Evolutionary conservation across 1,140 invertebrate genomes (phyloP).

Genomic region (Solenopsis fugax): DNA sequence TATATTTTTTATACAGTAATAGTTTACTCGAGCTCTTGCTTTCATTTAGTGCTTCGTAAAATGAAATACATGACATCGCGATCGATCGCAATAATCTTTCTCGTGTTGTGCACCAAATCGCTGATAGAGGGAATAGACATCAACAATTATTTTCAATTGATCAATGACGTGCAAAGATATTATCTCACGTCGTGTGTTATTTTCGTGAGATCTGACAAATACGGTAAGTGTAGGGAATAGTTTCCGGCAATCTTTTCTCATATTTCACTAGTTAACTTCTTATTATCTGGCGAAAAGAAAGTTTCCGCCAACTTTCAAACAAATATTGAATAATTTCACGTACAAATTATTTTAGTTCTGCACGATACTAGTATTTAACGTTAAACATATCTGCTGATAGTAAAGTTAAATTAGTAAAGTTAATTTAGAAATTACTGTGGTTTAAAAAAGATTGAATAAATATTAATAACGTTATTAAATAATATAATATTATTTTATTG

Average conservation of each 20-base stretch:
- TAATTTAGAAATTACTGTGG: no score
- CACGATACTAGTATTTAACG: background rate
- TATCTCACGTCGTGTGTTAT: constrained; percentile 64
- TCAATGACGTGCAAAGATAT: constrained; percentile 66
- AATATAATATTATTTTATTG: no score
- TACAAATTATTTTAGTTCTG: background rate
- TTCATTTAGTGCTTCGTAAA: background rate
- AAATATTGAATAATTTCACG: background rate
- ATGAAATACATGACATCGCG: constrained; percentile 2
- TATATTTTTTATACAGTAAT: background rate
- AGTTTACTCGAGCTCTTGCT: background rate
- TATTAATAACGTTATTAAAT: no score
- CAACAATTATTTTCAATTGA: constrained; percentile 60
- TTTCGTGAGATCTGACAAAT: constrained; percentile 49
- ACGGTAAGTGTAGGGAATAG: constrained; percentile 38
- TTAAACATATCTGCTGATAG: background rate
- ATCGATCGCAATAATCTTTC: background rate
- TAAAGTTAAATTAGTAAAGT: no score
- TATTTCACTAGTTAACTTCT: background rate
- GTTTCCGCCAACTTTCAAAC: background rate
- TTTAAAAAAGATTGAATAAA: no score
- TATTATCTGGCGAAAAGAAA: background rate
- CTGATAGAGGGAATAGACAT: background rate
- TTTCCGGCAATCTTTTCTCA: background rate
- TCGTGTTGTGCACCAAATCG: background rate